Conservation (phyloP, 2,797 vertebrate genomes). For the Clarias fuscus region DNA sequence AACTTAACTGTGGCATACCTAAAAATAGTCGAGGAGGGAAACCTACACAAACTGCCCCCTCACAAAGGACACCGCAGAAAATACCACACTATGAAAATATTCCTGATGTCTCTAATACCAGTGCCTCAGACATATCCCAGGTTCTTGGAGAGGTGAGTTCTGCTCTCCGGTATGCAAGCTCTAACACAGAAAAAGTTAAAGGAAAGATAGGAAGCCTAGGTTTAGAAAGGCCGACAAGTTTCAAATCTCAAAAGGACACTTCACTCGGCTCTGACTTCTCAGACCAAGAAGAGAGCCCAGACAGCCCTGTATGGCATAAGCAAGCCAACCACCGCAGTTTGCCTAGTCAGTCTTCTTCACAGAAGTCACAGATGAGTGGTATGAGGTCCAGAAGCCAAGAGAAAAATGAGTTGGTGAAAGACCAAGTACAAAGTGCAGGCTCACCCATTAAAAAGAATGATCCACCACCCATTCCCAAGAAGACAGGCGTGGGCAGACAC, state of each 20-base stretch:
- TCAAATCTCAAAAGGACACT: conserved; percentile 51
- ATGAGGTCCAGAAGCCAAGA: conserved; percentile 65
- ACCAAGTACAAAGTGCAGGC: conserved; percentile 44
- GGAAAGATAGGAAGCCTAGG: conserved; percentile 61
- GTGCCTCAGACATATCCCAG: conserved; percentile 60
- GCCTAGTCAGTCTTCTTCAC: conserved; percentile 61
- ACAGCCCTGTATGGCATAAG: conserved; percentile 73
- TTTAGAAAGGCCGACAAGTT: conserved; percentile 53
- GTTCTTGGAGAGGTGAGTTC: conserved; percentile 70
- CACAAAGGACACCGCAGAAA: conserved; percentile 67
- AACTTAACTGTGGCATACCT: conserved; percentile 70
- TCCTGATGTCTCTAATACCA: conserved; percentile 65
- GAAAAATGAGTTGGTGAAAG: conserved; percentile 62
- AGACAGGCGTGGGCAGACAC: conserved; percentile 69
- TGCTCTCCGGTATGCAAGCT: conserved; percentile 71
- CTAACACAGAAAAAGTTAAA: conserved; percentile 68
- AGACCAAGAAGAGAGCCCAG: conserved; percentile 68
- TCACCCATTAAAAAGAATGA: conserved; percentile 69
- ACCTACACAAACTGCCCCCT: conserved; percentile 49
- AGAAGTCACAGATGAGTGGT: conserved; percentile 59
- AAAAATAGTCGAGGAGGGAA: conserved; percentile 59
- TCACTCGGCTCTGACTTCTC: conserved; percentile 53
- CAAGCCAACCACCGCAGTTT: conserved; percentile 70
- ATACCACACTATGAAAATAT: conserved; percentile 85
- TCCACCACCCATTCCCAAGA: conserved; percentile 79